Base-by-base conservation (phyloP, 2,888 invertebrate species). In the Melanostoma mellinum region DNA sequence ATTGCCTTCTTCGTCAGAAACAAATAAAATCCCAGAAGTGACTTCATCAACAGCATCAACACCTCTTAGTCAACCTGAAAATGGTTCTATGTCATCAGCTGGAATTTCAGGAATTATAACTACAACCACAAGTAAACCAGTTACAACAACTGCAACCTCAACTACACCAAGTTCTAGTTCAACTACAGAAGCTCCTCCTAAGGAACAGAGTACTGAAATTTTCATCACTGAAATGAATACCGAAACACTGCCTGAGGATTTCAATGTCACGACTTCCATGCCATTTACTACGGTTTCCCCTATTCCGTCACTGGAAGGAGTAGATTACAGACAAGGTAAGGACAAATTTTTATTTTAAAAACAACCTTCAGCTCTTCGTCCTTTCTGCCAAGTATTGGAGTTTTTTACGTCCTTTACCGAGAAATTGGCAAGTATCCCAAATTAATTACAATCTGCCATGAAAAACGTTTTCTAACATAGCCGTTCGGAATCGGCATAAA, bases 281-380 rank as follows among this genome's bases (percentile, higher is more conserved):
- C 86, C 88, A 44, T 87, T 87, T 32, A 88, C 88, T 68, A 88
- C 89, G 40, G 76, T 87, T 58, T 86, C 90, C 72, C 88, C 88
- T 52, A 85, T 86, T 40, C 88, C 86, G 65, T 87, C 89, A 20
- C 76, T 91, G 68, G 91, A 91, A 86, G 91, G 91, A 86, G 88
- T 91, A 77, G 91, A 91, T 86, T 91, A 91, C 80, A 89, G 87
- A 78, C 90, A 91, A 88, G 88, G 91, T 91, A 67, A 86, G 77
- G 2, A 3, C 2, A 8, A 33, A 32, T 4, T 58, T 38, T 42
- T 40, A 20, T 20, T 20, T 20, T 20, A 20, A 20, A 1, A 1
- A 20, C 1, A 1, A 20, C 20, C 20, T 20, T 1, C 0, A 20
- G 20, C 20, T 20, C 20, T 20, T 20, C 20, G 20, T 20, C 20